A percentile compares a stretch with the other conserved stretches of the same genome.
Evolutionary conservation across 2,888 invertebrate species (phyloP).

Genomic region (Isotomurus palustris): DNA sequence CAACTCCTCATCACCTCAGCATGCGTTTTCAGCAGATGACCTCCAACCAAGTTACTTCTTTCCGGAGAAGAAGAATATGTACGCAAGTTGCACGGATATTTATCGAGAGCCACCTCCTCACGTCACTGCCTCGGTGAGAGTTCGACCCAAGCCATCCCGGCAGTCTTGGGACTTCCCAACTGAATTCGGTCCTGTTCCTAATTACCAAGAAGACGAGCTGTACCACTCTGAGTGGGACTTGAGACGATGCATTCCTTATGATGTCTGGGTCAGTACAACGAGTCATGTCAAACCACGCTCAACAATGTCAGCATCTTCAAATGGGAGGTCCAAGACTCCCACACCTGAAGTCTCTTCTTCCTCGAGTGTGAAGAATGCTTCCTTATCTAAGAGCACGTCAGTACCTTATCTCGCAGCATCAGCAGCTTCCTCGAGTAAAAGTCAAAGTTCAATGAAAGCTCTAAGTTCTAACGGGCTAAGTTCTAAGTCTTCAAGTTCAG

Average conservation of each 20-base stretch:
- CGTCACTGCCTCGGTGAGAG: conserved; percentile 41
- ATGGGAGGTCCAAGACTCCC: neutral
- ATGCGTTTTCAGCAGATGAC: conserved; percentile 8
- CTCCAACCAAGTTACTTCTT: conserved; percentile 39
- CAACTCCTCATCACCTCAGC: neutral
- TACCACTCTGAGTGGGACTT: conserved; percentile 46
- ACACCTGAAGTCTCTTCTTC: neutral
- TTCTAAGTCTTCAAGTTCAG: conserved; percentile 3
- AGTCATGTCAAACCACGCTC: conserved; percentile 29
- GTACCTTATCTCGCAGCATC: conserved; percentile 6
- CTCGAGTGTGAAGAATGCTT: neutral
- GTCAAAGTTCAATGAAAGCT: too few species aligned
- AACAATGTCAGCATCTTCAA: neutral
- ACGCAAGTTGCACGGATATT: conserved; percentile 43
- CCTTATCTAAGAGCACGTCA: conserved; percentile 6
- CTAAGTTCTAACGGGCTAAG: conserved; percentile 1
- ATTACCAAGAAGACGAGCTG: conserved; percentile 37
- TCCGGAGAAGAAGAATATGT: conserved; percentile 42
- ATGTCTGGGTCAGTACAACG: conserved; percentile 41
- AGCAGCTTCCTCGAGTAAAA: neutral
- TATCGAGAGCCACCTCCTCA: conserved; percentile 30
- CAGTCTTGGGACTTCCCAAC: conserved; percentile 39
- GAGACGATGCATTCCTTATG: conserved; percentile 43
- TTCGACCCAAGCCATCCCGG: conserved; percentile 41
- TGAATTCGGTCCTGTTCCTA: conserved; percentile 43